Percentiles rank a stretch among this genome's conserved stretches.
Evolutionary conservation across 2,888 invertebrate species (phyloP).

Genomic region (Scaeva pyrastri): DNA sequence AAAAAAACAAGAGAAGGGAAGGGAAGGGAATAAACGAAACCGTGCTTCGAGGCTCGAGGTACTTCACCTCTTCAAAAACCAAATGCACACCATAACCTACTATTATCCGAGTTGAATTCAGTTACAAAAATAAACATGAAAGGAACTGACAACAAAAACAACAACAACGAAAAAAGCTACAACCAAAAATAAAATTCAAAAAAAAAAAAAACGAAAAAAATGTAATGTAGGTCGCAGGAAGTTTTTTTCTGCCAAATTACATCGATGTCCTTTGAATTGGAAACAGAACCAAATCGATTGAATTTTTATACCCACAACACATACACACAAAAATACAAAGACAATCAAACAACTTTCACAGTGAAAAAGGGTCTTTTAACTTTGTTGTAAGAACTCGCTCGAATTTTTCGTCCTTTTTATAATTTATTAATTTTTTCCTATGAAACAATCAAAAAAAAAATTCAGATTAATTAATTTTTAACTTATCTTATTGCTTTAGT

Average conservation of each 20-base stretch:
- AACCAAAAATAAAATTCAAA: background rate
- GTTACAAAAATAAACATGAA: slow-evolving; percentile 41
- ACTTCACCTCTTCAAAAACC: slow-evolving; percentile 34
- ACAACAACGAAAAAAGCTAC: background rate
- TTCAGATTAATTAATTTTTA: too few species aligned
- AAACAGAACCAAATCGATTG: slow-evolving; percentile 70
- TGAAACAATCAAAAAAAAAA: too few species aligned
- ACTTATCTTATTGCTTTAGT: too few species aligned
- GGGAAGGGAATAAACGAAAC: slow-evolving; percentile 22
- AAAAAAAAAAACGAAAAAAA: slow-evolving; percentile 8
- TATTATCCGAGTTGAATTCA: slow-evolving; percentile 9
- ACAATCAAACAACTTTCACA: background rate
- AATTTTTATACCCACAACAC: slow-evolving; percentile 56
- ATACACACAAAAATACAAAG: slow-evolving; percentile 19
- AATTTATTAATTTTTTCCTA: too few species aligned
- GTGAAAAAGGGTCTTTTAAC: background rate
- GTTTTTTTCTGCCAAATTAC: slow-evolving; percentile 58
- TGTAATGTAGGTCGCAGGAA: slow-evolving; percentile 49
- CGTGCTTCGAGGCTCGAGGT: slow-evolving; percentile 29
- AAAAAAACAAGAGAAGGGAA: background rate
- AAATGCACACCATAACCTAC: slow-evolving; percentile 25
- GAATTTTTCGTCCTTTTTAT: background rate
- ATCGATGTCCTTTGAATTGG: slow-evolving; percentile 73
- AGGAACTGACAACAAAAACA: slow-evolving; percentile 4
- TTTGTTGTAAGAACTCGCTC: background rate